Evolutionary conservation across 2,797 vertebrate species (phyloP).

Genomic region (Falco biarmicus): DNA sequence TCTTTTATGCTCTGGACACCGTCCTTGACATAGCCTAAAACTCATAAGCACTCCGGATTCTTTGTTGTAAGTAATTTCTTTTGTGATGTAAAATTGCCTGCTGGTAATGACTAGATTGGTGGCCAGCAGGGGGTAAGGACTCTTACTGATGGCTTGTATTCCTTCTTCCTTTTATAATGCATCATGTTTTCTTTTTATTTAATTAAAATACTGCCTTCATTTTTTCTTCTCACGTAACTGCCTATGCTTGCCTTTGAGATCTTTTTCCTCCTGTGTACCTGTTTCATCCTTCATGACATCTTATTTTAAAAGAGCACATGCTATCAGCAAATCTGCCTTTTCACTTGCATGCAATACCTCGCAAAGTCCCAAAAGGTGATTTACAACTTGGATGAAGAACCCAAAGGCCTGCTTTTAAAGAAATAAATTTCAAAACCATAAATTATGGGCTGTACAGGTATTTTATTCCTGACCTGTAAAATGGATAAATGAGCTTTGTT

Average conservation of each 20-base stretch:
- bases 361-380: background rate
- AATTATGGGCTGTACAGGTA: background rate
- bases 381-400: background rate
- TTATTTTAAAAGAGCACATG: background rate
- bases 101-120: background rate
- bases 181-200: background rate
- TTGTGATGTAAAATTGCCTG: background rate
- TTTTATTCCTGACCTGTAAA: background rate
- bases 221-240: background rate
- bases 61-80: background rate
- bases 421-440: background rate
- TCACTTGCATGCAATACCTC: background rate
- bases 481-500: background rate
- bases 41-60: background rate
- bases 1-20: background rate
- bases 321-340: background rate
- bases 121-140: background rate
- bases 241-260: background rate
- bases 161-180: background rate
- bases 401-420: background rate
- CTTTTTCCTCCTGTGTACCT: background rate
- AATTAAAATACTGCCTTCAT: background rate
- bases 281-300: background rate
- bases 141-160: background rate
- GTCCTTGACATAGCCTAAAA: background rate